These are phyloP conservation scores for Polydrusus pterygomalis DNA, from an alignment of 2,888 invertebrate genomes.

Conservation along the genomic window DNA sequence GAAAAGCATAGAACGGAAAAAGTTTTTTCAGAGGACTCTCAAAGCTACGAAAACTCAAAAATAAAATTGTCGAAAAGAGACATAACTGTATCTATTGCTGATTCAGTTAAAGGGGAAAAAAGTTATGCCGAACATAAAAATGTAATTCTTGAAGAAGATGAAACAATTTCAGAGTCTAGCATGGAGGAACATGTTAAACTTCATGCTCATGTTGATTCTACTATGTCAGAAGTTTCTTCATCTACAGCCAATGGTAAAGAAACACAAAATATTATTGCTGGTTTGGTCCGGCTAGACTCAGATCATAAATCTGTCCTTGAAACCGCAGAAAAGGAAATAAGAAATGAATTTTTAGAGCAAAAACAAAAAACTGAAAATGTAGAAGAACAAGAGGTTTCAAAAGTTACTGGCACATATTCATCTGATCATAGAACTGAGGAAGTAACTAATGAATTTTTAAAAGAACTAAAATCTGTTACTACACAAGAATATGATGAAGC, in stretches of 20 bases:
- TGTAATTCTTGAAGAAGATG: slow-evolving; percentile 65
- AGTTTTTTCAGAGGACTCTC: slow-evolving; percentile 60
- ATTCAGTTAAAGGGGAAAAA: slow-evolving; percentile 64
- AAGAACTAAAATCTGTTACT: slow-evolving; percentile 59
- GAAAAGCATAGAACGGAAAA: slow-evolving; percentile 63
- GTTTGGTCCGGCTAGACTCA: slow-evolving; percentile 21
- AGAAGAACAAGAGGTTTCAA: slow-evolving; percentile 30
- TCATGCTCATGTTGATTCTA: slow-evolving; percentile 60
- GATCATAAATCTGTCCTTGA: slow-evolving; percentile 5
- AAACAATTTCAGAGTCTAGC: slow-evolving; percentile 62
- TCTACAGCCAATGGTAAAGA: slow-evolving; percentile 30
- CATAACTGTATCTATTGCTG: slow-evolving; percentile 61
- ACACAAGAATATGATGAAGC: slow-evolving; percentile 61
- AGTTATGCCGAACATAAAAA: slow-evolving; percentile 62
- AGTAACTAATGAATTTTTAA: slow-evolving; percentile 53
- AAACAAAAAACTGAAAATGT: slow-evolving; percentile 45
- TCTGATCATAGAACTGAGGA: slow-evolving; percentile 53
- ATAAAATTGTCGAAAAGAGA: slow-evolving; percentile 64
- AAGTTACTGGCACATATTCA: slow-evolving; percentile 53
- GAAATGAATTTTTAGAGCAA: slow-evolving; percentile 40
- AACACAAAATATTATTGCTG: slow-evolving; percentile 20
- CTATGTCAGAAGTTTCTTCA: slow-evolving; percentile 36
- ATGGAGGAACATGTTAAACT: slow-evolving; percentile 59
- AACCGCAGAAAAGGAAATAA: slow-evolving; percentile 17
- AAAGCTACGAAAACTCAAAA: slow-evolving; percentile 61